phyloP scores from a whole-genome alignment of 2,888 invertebrate genomes.

The Heliconius sara region DNA sequence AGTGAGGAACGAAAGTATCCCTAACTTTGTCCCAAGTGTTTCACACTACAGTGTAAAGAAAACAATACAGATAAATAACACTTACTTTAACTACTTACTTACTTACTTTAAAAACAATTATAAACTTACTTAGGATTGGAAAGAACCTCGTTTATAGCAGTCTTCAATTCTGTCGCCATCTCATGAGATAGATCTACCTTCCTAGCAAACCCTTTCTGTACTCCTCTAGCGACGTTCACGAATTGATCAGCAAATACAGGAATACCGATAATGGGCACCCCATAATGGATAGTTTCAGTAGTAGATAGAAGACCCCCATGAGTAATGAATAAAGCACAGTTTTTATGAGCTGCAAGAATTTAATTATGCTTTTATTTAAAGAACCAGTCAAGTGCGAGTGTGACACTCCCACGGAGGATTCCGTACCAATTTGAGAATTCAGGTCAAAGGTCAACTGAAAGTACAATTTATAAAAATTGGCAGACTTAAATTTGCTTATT shows the following conservation, averaged over 20 bases:
- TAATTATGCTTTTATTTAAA: not conserved
- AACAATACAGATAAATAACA: no score
- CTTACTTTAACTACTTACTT: no score
- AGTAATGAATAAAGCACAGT: conserved; percentile 62
- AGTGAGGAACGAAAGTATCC: no score
- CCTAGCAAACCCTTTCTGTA: conserved; percentile 58
- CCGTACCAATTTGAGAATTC: no score
- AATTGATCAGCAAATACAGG: conserved; percentile 65
- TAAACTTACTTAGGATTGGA: conserved; percentile 56
- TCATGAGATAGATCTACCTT: conserved; percentile 55
- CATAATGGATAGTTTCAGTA: conserved; percentile 62
- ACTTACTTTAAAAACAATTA: not conserved
- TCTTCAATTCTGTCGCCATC: conserved; percentile 54
- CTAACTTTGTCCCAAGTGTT: no score
- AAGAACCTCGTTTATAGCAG: conserved; percentile 58
- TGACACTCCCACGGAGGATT: no score
- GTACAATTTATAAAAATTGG: no score
- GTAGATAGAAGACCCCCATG: conserved; percentile 64
- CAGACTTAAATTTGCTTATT: no score
- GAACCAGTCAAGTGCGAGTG: no score
- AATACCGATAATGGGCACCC: conserved; percentile 64
- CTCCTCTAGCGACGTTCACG: conserved; percentile 58
- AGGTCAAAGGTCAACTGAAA: no score
- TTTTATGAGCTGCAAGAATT: conserved; percentile 60
- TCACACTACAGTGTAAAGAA: no score